Evolutionary conservation across 2,888 invertebrate species (phyloP).

Genomic region (Drosophila nigricruria): DNA sequence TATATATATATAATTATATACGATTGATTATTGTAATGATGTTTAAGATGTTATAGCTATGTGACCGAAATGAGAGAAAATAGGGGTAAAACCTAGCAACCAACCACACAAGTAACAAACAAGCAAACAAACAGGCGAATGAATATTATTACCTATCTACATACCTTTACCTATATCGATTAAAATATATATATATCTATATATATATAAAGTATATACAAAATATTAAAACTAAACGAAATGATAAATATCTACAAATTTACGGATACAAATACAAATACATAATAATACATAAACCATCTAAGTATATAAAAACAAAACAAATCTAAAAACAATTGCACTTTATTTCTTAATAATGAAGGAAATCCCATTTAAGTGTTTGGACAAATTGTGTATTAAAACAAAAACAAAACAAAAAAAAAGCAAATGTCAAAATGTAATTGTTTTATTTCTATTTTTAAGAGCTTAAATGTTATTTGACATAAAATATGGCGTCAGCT

Average conservation of each 20-base stretch:
- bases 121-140: slow-evolving; percentile 64
- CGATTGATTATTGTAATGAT: slow-evolving; percentile 75
- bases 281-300: slow-evolving; percentile 59
- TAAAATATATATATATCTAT: slow-evolving; percentile 63
- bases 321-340: slow-evolving; percentile 76
- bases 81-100: slow-evolving; percentile 56
- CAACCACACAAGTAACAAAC: slow-evolving; percentile 53
- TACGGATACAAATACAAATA: slow-evolving; percentile 73
- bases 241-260: slow-evolving; percentile 73
- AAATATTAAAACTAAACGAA: slow-evolving; percentile 66
- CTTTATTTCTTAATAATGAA: slow-evolving; percentile 82
- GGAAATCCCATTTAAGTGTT: slow-evolving; percentile 83
- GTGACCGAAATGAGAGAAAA: slow-evolving; percentile 63
- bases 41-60: slow-evolving; percentile 81
- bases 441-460: slow-evolving; percentile 45
- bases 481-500: neutral
- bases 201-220: slow-evolving; percentile 61
- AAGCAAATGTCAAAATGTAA: slow-evolving; percentile 48
- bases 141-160: slow-evolving; percentile 80
- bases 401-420: slow-evolving; percentile 64
- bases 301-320: slow-evolving; percentile 62
- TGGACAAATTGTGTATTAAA: slow-evolving; percentile 82
- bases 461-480: neutral
- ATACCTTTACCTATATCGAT: slow-evolving; percentile 80
- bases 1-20: slow-evolving; percentile 51